These are phyloP conservation scores for Rallus limicola DNA, from an alignment of 2,113 vertebrate genomes.

Conservation along the genomic window DNA sequence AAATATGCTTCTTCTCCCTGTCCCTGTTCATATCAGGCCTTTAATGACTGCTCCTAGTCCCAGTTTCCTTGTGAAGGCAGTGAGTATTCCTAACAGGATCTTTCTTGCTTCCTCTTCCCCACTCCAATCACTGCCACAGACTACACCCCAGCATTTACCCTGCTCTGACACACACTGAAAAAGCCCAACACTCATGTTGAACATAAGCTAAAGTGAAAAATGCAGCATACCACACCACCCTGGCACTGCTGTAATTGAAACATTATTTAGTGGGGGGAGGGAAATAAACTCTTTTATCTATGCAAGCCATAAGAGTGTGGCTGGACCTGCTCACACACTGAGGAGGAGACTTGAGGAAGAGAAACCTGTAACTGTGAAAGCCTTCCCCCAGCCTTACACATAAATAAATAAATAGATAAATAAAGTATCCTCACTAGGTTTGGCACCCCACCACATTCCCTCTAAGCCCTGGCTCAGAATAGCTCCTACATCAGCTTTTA, in stretches of 20 bases:
- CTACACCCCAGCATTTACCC: neutral
- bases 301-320: neutral
- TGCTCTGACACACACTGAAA: neutral
- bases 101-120: neutral
- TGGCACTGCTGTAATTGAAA: neutral
- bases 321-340: neutral
- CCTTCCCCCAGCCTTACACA: neutral
- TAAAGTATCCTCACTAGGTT: neutral
- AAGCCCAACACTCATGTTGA: neutral
- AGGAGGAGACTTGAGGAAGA: neutral
- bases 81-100: neutral
- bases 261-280: neutral
- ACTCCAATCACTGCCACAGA: rapidly evolving
- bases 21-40: neutral
- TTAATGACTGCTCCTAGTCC: neutral
- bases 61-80: neutral
- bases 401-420: neutral
- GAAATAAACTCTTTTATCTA: neutral
- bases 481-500: neutral
- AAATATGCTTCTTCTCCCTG: neutral
- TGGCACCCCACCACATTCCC: neutral
- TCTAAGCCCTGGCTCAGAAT: neutral
- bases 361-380: neutral
- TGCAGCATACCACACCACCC: neutral
- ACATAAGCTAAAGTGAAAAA: neutral